Evolutionary conservation across 2,888 invertebrate species (phyloP), one percentile per base, ranked within the genome.

Genomic region (Catocala sponsa): DNA sequence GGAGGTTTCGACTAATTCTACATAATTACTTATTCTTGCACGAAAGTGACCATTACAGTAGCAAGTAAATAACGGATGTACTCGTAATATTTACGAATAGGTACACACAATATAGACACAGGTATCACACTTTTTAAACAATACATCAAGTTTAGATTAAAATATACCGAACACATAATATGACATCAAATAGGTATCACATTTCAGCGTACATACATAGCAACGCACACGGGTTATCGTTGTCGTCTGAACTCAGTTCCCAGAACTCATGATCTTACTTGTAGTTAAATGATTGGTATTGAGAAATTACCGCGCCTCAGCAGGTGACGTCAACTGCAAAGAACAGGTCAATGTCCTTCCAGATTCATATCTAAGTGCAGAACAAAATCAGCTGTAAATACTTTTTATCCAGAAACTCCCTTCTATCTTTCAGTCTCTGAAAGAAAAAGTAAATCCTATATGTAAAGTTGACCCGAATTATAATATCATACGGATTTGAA

Each of bases 401-500:
- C 1, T n/a, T 62, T 71, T 48, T 42, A 46, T 25, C 55, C 44
- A 10, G 15, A 32, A 25, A 43, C 13, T 55, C 35, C 9, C 6
- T 44, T 55, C 59, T 42, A 54, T n/a, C n/a, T n/a, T n/a, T n/a
- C n/a, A n/a, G n/a, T n/a, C 13, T 44, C 51, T 51, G 59, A 68
- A 68, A 55, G 55, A 48, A 46, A 62, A 48, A 52, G 55, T 59
- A 56, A 64, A 57, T 58, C 51, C 38, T 55, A 58, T 63, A 62
- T 41, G 54, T 68, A 57, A 62, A 66, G 58, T 65, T 74, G 78
- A 76, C 71, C 76, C 42, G 52, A 71, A 67, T 72, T 64, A 68
- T 63, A 68, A 65, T 58, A 68, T 59, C 65, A 66, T 60, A 48
- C 60, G 65, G 60, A 70, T 72, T 79, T 79, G 73, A 75, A 84